phyloP scores from a whole-genome alignment of 2,113 vertebrate species.

The Apus apus region DNA sequence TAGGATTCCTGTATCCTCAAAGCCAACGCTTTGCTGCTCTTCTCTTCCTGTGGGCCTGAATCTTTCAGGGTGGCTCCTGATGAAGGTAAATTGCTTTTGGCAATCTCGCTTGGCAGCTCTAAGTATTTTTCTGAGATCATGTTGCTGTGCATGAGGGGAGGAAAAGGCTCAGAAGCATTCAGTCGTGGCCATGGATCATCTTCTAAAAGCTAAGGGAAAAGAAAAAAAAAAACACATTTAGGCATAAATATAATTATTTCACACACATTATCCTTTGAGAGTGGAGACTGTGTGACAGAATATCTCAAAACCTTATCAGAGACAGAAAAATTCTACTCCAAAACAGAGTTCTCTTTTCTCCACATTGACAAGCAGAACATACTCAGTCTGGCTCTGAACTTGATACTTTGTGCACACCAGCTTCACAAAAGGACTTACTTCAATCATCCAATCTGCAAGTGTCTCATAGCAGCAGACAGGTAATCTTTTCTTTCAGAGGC shows the following conservation, averaged over 20 bases:
- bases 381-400: neutral
- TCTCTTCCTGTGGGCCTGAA: conserved; percentile 66
- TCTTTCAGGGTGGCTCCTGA: conserved; percentile 51
- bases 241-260: neutral
- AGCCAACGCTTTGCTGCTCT: conserved; percentile 64
- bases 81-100: conserved; percentile 59
- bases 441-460: too few species aligned
- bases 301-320: neutral
- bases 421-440: neutral
- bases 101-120: conserved; percentile 69
- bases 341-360: neutral
- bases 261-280: neutral
- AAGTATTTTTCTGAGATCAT: conserved; percentile 65
- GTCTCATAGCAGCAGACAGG: neutral
- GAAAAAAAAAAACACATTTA: neutral
- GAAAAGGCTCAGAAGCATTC: conserved; percentile 72
- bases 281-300: neutral
- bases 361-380: rapidly evolving
- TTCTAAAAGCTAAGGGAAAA: conserved; percentile 69
- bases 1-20: conserved; percentile 74
- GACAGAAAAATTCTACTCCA: neutral
- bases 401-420: neutral
- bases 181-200: conserved; percentile 78
- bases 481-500: neutral
- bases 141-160: conserved; percentile 73